phyloP scores from a whole-genome alignment of 2,113 vertebrate genomes.

The Calypte anna region DNA sequence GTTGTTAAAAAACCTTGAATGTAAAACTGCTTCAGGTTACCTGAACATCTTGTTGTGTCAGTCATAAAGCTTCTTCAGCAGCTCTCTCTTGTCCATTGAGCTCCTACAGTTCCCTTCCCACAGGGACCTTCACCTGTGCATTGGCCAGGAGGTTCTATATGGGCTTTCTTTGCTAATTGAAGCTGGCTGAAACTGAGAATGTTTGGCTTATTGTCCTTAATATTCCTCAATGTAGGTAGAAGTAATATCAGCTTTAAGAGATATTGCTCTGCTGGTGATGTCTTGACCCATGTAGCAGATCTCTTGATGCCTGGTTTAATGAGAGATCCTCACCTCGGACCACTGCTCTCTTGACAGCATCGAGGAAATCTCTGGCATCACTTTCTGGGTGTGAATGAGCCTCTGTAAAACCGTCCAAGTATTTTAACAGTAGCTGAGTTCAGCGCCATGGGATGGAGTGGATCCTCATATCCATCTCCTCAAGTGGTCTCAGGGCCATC shows the following conservation, averaged over 20 bases:
- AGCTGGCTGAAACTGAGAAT: background rate
- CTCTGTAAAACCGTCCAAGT: slow-evolving; percentile 8
- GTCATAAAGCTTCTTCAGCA: background rate
- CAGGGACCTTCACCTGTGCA: background rate
- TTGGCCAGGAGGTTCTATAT: background rate
- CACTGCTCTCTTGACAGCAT: background rate
- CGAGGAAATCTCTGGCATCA: background rate
- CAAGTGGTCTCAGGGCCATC: slow-evolving; percentile 39
- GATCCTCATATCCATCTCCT: slow-evolving; percentile 47
- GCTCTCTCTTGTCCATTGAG: background rate
- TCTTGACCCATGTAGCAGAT: background rate
- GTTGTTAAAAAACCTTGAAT: accelerated
- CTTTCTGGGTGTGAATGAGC: background rate
- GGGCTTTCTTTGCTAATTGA: background rate
- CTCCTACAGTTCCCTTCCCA: background rate
- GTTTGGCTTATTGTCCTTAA: background rate
- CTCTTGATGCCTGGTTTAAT: background rate
- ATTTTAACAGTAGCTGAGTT: slow-evolving; percentile 30
- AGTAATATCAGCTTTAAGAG: background rate
- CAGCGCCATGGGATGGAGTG: background rate
- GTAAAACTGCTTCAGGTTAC: background rate
- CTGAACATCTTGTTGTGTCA: background rate
- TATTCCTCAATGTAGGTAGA: background rate
- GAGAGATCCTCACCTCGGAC: background rate
- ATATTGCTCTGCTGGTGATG: background rate